Conservation (phyloP, 2,888 invertebrate genomes). For the Catocala nupta region DNA sequence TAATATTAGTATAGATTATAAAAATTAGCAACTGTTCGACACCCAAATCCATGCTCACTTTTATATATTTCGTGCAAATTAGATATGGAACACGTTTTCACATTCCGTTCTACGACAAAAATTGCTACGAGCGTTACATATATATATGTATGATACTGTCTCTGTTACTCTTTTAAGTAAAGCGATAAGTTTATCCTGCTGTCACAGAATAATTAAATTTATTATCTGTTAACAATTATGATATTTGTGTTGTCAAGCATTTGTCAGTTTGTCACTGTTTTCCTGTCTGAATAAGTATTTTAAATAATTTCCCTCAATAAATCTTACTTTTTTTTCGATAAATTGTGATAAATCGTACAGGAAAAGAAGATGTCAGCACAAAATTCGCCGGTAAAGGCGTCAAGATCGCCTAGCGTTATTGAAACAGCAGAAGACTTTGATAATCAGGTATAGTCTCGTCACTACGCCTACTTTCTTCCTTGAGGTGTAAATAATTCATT, state of each 20-base stretch:
- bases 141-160: too few relatives aligned
- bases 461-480: slow-evolving; percentile 71
- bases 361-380: slow-evolving; percentile 66
- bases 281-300: slow-evolving; percentile 30
- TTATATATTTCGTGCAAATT: too few relatives aligned
- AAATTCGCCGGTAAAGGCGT: slow-evolving; percentile 70
- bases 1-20: too few relatives aligned
- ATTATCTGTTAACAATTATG: slow-evolving; percentile 25
- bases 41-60: too few relatives aligned
- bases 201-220: slow-evolving; percentile 14
- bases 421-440: slow-evolving; percentile 77
- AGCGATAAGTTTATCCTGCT: slow-evolving; percentile 24
- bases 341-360: slow-evolving; percentile 14
- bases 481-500: slow-evolving; percentile 29
- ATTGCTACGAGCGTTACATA: neutral
- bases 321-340: slow-evolving; percentile 7
- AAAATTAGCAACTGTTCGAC: neutral
- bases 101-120: slow-evolving; percentile 2
- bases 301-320: slow-evolving; percentile 25
- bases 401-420: slow-evolving; percentile 68
- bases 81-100: neutral
- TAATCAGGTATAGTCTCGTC: slow-evolving; percentile 68
- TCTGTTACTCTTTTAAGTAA: slow-evolving; percentile 10
- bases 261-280: slow-evolving; percentile 38
- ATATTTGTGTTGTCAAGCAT: slow-evolving; percentile 30